Evolutionary conservation across 2,797 vertebrate genomes (phyloP).

Genomic region (Eospalax fontanierii): DNA sequence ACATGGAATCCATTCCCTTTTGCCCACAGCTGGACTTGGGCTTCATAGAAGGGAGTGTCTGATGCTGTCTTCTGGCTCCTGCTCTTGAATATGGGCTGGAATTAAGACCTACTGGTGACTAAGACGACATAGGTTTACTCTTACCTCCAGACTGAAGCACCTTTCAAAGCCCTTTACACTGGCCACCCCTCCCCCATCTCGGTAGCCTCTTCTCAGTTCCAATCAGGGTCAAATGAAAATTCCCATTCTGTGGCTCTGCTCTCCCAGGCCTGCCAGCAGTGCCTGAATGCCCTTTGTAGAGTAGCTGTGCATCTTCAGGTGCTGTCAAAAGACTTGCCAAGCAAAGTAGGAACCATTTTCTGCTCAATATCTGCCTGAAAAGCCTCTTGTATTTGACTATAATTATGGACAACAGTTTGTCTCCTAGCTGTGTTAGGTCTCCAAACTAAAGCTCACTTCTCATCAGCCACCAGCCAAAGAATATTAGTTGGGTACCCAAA

Average conservation of each 20-base stretch:
- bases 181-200: background rate
- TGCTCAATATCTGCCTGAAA: background rate
- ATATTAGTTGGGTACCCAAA: background rate
- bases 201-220: background rate
- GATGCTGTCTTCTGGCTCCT: background rate
- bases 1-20: fast-evolving
- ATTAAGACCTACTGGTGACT: background rate
- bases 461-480: background rate
- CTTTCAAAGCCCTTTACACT: background rate
- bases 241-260: conserved; percentile 4
- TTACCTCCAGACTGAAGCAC: background rate
- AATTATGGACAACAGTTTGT: conserved; percentile 10
- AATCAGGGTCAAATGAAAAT: background rate
- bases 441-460: background rate
- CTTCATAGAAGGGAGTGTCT: background rate
- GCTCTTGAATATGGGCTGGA: background rate
- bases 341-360: background rate
- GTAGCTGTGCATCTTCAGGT: background rate
- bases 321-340: conserved; percentile 8
- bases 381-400: background rate
- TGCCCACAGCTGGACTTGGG: background rate
- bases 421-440: background rate
- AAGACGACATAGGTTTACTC: background rate
- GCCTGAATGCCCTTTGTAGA: background rate
- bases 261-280: background rate